phyloP scores from a whole-genome alignment of 2,797 vertebrate genomes.

The Pantherophis alleghaniensis region DNA sequence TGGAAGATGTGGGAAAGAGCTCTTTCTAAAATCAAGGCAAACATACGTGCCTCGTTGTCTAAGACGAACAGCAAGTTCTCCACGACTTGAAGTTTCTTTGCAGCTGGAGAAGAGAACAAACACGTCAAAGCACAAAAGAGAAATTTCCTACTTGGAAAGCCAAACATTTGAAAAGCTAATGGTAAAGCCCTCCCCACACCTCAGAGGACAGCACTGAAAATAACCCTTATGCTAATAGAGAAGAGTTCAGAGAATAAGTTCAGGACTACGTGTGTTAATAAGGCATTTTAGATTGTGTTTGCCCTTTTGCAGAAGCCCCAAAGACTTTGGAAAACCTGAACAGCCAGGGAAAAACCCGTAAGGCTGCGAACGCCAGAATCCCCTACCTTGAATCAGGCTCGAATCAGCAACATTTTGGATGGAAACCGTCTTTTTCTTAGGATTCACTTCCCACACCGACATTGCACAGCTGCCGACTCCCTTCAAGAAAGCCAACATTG shows the following conservation, averaged over 20 bases:
- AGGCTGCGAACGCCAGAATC: neutral
- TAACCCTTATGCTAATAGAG: neutral
- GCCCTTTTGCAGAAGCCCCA: neutral
- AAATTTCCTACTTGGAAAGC: neutral
- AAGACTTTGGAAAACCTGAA: neutral
- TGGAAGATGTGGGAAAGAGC: neutral
- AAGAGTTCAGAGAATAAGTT: too few species aligned
- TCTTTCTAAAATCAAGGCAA: neutral
- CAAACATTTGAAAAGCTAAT: neutral
- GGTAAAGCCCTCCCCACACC: too few species aligned
- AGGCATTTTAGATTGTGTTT: neutral
- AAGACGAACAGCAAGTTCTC: conserved; percentile 87
- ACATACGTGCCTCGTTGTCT: conserved; percentile 81
- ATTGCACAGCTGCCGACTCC: conserved; percentile 77
- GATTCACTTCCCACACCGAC: conserved; percentile 82
- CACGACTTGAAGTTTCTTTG: conserved; percentile 84
- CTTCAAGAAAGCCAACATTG: conserved; percentile 61
- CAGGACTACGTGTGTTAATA: neutral
- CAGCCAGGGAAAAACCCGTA: neutral
- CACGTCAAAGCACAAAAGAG: conserved; percentile 20
- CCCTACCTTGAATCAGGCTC: conserved; percentile 81
- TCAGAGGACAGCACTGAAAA: neutral
- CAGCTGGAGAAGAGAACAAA: conserved; percentile 71
- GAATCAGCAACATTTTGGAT: conserved; percentile 74
- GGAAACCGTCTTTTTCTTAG: conserved; percentile 67